These are phyloP conservation scores for Hippocampus kuda DNA, from an alignment of 2,797 vertebrate species.

Conservation along the genomic window DNA sequence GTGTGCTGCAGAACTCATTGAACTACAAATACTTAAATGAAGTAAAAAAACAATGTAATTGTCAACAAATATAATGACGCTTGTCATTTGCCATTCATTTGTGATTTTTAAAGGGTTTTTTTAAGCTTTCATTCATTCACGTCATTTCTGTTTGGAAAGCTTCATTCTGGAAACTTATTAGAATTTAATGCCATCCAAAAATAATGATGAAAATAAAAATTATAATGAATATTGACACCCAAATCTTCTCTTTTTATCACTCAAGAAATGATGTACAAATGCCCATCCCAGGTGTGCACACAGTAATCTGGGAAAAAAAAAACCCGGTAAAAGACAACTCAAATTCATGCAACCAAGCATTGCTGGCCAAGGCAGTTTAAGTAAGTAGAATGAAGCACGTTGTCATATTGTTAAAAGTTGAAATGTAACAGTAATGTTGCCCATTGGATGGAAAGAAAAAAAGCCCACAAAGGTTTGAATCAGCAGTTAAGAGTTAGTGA, in stretches of 20 bases:
- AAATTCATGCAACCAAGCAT: conserved; percentile 48
- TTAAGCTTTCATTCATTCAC: too few species aligned
- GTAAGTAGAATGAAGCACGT: background rate
- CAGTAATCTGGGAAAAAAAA: conserved; percentile 34
- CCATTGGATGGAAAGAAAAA: background rate
- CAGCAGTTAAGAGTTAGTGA: conserved; percentile 12
- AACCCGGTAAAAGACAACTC: conserved; percentile 33
- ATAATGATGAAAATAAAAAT: background rate
- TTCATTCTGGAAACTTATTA: background rate
- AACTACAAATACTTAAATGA: background rate
- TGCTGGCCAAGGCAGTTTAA: conserved; percentile 26
- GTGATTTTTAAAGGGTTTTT: too few species aligned
- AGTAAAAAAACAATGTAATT: background rate
- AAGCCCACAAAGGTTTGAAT: conserved; percentile 4
- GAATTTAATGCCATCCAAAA: background rate
- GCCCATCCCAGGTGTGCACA: conserved; percentile 14
- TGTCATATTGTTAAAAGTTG: conserved; percentile 17
- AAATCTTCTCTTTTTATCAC: background rate
- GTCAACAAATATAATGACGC: background rate
- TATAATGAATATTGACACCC: background rate
- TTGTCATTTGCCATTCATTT: background rate
- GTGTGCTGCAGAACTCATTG: too few species aligned
- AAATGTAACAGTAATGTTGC: background rate
- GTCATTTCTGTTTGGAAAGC: too few species aligned
- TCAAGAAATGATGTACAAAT: background rate